Evolutionary conservation across 2,888 invertebrate genomes (phyloP), one percentile per base, ranked within the genome.

Genomic region (Melipona bicolor): DNA sequence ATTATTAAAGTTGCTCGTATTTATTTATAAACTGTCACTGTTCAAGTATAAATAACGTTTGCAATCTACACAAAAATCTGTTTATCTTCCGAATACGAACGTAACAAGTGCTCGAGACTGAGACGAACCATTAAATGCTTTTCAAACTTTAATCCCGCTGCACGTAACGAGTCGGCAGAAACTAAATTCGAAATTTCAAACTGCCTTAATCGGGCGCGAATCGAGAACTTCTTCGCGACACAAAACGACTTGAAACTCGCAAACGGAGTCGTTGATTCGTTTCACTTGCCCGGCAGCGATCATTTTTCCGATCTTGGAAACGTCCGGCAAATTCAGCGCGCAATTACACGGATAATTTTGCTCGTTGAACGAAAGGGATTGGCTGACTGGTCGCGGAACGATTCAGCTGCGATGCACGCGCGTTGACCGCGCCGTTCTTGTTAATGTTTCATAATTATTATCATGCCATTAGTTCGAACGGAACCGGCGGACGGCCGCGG

Each of bases 371-470:
- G 73, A 72, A 64, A 73, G 76, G 49, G 72, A 67, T 71, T 70
- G 77, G 75, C 54, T 32, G 32, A 19, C 52, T 76, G 62, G 70
- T 77, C 77, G 75, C 70, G 77, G 76, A 78, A 80, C 81, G 81
- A 83, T 87, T 88, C 79, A 64, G 79, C 69, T 68, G 54, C 78
- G 76, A 78, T 36, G 54, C 67, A 62, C 56, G 32, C 64, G 17
- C 73, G 76, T 65, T 50, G 83, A 84, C 84, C 77, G 79, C 83
- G 69, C 64, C 83, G 64, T 87, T 87, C 86, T 77, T 86, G 86
- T 83, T 83, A 88, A 89, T 82, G 83, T 82, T 85, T 88, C 83
- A 85, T 86, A 89, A 84, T 86, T 88, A 87, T 87, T 87, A 86
- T 81, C 79, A 73, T 86, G 79, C 86, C 81, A 85, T 89, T 85